Percentiles rank a stretch among this genome's conserved stretches.
These are phyloP conservation scores for Hyla sarda DNA, from an alignment of 2,113 vertebrate genomes.

Conservation along the genomic window DNA sequence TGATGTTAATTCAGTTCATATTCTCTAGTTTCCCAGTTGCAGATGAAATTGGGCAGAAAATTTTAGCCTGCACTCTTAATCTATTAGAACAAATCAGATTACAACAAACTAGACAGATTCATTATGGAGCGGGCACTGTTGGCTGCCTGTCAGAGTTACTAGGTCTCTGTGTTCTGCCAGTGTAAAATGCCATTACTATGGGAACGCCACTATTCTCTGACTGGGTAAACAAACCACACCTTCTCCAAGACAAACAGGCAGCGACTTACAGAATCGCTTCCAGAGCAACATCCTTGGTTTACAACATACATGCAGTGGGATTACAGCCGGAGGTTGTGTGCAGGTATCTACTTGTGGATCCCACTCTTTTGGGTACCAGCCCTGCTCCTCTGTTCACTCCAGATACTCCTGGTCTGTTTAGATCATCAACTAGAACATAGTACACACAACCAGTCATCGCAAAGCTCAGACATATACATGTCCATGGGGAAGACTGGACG, in stretches of 20 bases:
- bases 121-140: background rate
- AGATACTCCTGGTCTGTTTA: background rate
- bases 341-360: constrained; percentile 32
- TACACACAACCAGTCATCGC: background rate
- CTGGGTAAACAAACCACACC: constrained; percentile 52
- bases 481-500: background rate
- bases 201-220: constrained; percentile 20
- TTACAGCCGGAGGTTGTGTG: background rate
- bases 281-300: background rate
- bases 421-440: background rate
- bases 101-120: background rate
- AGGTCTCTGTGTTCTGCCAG: constrained; percentile 4
- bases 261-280: background rate
- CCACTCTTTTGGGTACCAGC: background rate
- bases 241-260: constrained; percentile 32
- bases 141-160: background rate
- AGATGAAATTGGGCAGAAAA: background rate
- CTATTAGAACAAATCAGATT: background rate
- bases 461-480: background rate
- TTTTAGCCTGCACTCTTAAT: background rate
- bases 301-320: background rate
- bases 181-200: constrained; percentile 29
- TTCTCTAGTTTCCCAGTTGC: background rate
- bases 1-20: too few relatives aligned
- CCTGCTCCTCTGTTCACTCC: background rate